Conservation (phyloP, 2,113 vertebrate genomes). For the Platysternon megacephalum region DNA sequence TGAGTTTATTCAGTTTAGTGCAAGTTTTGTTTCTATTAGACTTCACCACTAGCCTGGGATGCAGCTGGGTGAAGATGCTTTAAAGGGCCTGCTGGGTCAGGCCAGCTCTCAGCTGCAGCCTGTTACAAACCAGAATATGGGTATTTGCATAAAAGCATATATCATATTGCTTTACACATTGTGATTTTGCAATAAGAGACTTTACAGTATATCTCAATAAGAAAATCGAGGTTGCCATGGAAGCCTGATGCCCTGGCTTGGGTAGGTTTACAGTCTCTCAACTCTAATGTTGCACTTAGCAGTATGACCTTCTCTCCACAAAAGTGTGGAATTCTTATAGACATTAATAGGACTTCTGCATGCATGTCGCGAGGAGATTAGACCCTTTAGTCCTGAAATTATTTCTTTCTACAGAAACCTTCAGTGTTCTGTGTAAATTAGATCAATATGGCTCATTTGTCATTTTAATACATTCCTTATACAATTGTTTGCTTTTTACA, state of each 20-base stretch:
- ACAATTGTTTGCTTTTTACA: not conserved
- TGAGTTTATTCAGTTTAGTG: not conserved
- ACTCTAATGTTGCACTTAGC: not conserved
- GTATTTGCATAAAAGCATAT: fast-evolving
- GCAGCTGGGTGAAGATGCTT: not conserved
- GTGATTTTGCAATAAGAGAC: not conserved
- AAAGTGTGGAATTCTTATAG: not conserved
- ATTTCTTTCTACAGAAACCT: not conserved
- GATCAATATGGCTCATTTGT: not conserved
- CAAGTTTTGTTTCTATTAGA: not conserved
- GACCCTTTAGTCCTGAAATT: not conserved
- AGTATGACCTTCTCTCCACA: not conserved
- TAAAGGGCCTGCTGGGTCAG: not conserved
- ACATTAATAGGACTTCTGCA: not conserved
- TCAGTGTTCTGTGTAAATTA: not conserved
- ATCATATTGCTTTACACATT: fast-evolving
- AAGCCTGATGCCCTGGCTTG: not conserved
- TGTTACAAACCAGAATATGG: fast-evolving
- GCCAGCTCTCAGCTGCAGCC: not conserved
- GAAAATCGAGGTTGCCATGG: not conserved
- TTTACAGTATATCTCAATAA: not conserved
- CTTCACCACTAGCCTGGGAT: not conserved
- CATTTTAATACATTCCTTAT: fast-evolving
- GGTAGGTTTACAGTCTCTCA: fast-evolving
- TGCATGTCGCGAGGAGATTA: fast-evolving